Conservation (phyloP, 2,797 vertebrate genomes). For the Sebastes umbrosus region DNA sequence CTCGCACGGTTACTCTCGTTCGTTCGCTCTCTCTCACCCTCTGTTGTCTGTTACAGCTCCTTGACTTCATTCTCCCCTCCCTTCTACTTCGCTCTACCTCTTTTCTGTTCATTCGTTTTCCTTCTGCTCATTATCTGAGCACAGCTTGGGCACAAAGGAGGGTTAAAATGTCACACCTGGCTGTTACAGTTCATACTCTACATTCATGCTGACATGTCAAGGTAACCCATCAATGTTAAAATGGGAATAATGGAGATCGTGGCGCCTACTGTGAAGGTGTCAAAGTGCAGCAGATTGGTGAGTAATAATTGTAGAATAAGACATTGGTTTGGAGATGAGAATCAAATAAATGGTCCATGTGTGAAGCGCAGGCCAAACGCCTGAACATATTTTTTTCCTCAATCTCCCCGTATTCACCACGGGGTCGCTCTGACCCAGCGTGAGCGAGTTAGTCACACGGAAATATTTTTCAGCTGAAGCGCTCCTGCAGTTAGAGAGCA, state of each 20-base stretch:
- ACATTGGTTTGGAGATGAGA: constrained; percentile 1
- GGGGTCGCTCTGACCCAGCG: constrained; percentile 42
- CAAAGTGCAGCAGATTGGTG: constrained; percentile 17
- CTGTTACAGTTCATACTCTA: constrained; percentile 40
- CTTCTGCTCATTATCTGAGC: constrained; percentile 57
- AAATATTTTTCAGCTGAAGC: constrained; percentile 28
- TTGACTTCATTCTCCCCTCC: constrained; percentile 16
- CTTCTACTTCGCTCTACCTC: neutral
- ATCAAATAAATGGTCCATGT: constrained; percentile 5
- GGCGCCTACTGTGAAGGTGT: neutral
- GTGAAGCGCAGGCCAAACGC: constrained; percentile 21
- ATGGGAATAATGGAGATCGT: constrained; percentile 32
- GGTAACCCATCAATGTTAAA: constrained; percentile 32
- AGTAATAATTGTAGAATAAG: constrained; percentile 19
- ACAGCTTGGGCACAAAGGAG: constrained; percentile 20
- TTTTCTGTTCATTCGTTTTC: constrained; percentile 12
- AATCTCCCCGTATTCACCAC: constrained; percentile 32
- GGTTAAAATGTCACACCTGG: constrained; percentile 58
- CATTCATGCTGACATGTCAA: constrained; percentile 52
- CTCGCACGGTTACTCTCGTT: neutral
- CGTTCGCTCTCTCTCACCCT: constrained; percentile 28
- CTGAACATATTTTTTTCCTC: constrained; percentile 19
- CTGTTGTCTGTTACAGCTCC: constrained; percentile 27
- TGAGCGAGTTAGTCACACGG: constrained; percentile 15
- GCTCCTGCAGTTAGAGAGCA: neutral